Conservation (phyloP, 2,113 vertebrate genomes). For the Rhinoderma darwinii region DNA sequence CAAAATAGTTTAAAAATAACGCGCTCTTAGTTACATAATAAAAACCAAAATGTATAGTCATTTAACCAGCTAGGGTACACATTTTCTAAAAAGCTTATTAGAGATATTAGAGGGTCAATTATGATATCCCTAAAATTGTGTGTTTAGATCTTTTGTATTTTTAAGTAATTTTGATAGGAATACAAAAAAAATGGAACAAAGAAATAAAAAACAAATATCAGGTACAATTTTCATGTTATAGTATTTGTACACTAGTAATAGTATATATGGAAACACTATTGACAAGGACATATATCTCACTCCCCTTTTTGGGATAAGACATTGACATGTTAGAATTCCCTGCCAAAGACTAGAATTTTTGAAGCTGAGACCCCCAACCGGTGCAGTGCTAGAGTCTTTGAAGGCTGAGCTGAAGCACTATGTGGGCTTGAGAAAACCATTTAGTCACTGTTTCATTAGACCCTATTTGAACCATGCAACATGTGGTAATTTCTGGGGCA, state of each 20-base stretch:
- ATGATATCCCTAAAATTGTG: too few species aligned
- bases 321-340: slow-evolving; percentile 79
- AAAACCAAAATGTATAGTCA: too few species aligned
- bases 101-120: too few species aligned
- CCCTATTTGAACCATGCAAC: slow-evolving; percentile 98
- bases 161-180: too few species aligned
- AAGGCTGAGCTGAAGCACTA: slow-evolving; percentile 82
- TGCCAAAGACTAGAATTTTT: slow-evolving; percentile 77
- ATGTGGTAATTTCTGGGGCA: slow-evolving; percentile 94
- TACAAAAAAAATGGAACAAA: not conserved
- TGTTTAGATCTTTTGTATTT: too few species aligned
- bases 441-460: slow-evolving; percentile 98
- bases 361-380: slow-evolving; percentile 71
- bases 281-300: not conserved
- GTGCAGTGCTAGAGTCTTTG: slow-evolving; percentile 77
- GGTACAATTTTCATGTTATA: not conserved
- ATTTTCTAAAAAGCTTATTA: too few species aligned
- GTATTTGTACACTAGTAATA: not conserved
- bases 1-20: too few species aligned
- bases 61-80: too few species aligned
- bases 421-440: slow-evolving; percentile 77
- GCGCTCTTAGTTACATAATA: too few species aligned
- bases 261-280: not conserved
- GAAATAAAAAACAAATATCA: not conserved
- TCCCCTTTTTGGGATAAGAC: slow-evolving; percentile 71